Evolutionary conservation across 2,113 vertebrate genomes (phyloP).

Genomic region (Seriola aureovittata): DNA sequence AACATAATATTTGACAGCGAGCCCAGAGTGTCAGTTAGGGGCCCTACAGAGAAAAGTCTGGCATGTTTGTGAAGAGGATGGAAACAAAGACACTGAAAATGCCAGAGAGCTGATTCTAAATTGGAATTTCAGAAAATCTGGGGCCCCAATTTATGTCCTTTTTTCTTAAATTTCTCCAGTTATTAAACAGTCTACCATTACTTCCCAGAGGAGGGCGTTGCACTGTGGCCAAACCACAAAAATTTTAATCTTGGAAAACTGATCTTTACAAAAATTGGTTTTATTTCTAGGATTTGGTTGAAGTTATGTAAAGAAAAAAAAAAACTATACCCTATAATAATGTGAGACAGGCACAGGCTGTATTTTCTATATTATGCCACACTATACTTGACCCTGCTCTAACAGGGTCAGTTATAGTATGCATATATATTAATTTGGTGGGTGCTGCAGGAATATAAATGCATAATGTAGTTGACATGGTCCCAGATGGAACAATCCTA

Average conservation of each 20-base stretch:
- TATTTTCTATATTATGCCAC: slow-evolving; percentile 24
- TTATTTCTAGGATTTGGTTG: slow-evolving; percentile 37
- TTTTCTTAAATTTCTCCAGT: slow-evolving; percentile 31
- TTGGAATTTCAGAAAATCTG: slow-evolving; percentile 41
- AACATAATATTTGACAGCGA: slow-evolving; percentile 74
- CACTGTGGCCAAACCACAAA: slow-evolving; percentile 31
- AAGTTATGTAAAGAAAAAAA: neutral
- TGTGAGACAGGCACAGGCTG: slow-evolving; percentile 13
- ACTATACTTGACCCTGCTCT: slow-evolving; percentile 34
- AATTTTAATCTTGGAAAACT: slow-evolving; percentile 35
- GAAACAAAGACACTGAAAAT: slow-evolving; percentile 52
- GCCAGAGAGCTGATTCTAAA: slow-evolving; percentile 26
- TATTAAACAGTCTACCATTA: slow-evolving; percentile 41
- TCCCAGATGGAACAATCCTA: slow-evolving; percentile 37
- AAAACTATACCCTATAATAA: neutral
- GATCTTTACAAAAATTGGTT: slow-evolving; percentile 15
- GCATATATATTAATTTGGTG: slow-evolving; percentile 47
- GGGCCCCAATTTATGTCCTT: slow-evolving; percentile 28
- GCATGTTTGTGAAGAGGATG: slow-evolving; percentile 53
- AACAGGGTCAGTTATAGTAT: slow-evolving; percentile 28
- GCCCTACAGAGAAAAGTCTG: slow-evolving; percentile 52
- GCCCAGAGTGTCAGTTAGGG: slow-evolving; percentile 62
- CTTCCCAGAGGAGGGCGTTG: slow-evolving; percentile 6
- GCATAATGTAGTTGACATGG: slow-evolving; percentile 49
- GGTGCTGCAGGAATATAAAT: slow-evolving; percentile 40